These are phyloP conservation scores for Laterallus jamaicensis DNA, from an alignment of 2,113 vertebrate species.

Conservation along the genomic window DNA sequence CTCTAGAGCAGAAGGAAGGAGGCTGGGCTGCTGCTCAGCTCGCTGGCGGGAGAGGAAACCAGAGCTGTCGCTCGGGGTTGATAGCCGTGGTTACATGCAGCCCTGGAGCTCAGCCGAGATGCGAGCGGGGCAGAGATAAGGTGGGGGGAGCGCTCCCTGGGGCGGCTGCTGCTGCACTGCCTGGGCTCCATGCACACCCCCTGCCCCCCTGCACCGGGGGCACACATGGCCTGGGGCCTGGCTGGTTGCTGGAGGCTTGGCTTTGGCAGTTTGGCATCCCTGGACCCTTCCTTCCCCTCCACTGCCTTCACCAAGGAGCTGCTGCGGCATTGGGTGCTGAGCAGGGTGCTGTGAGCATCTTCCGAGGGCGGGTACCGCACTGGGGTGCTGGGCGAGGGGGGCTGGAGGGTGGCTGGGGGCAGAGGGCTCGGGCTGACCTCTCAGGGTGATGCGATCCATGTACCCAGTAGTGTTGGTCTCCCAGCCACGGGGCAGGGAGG, in stretches of 20 bases:
- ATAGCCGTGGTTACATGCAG: not conserved
- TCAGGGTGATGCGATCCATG: not conserved
- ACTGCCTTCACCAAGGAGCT: not conserved
- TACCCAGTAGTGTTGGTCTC: rapidly evolving
- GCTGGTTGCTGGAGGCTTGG: not conserved
- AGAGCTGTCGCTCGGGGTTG: not conserved
- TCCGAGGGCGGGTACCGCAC: rapidly evolving
- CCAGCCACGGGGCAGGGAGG: not conserved
- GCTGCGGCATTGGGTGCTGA: not conserved
- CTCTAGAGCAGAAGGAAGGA: not conserved
- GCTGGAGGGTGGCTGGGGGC: not conserved
- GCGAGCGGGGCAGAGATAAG: not conserved
- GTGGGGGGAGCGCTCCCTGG: rapidly evolving
- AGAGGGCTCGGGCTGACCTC: not conserved
- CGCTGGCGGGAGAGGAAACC: not conserved
- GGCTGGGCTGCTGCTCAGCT: not conserved
- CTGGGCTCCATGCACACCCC: not conserved
- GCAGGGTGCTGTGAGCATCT: not conserved
- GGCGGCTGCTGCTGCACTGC: not conserved
- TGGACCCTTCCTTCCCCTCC: not conserved
- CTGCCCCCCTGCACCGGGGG: too few relatives aligned
- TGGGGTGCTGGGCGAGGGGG: rapidly evolving
- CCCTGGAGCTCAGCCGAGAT: not conserved
- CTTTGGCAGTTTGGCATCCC: not conserved
- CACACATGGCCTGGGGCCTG: rapidly evolving